These are phyloP conservation scores for Leiothrix lutea DNA, from an alignment of 2,113 vertebrate species.

Conservation along the genomic window DNA sequence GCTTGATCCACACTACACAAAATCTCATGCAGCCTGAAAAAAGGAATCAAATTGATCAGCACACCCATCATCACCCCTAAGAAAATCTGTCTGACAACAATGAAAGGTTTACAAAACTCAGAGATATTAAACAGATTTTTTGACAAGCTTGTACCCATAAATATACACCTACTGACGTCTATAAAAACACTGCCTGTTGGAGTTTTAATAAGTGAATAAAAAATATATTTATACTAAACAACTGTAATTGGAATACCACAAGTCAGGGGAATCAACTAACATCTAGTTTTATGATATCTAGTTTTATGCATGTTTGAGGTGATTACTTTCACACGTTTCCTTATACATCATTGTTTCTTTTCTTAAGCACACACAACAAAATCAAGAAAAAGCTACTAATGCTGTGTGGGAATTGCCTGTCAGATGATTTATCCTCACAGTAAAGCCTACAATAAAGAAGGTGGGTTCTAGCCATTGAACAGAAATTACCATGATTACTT, in stretches of 20 bases:
- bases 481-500: background rate
- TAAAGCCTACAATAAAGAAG: background rate
- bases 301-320: background rate
- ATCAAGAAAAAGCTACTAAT: background rate
- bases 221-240: background rate
- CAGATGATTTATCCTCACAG: background rate
- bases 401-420: background rate
- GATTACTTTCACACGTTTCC: background rate
- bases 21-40: background rate
- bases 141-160: background rate
- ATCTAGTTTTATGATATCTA: background rate
- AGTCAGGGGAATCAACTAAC: background rate
- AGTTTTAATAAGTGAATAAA: background rate
- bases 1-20: background rate
- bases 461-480: background rate
- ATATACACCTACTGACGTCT: conserved; percentile 10
- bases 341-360: background rate
- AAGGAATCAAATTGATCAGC: background rate
- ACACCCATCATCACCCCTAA: background rate
- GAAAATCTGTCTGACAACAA: background rate
- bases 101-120: background rate
- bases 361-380: background rate
- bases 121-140: background rate
- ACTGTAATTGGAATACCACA: background rate
- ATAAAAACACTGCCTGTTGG: background rate